Base-by-base conservation (phyloP, 2,113 vertebrate species). In the Tachysurus vachellii region DNA sequence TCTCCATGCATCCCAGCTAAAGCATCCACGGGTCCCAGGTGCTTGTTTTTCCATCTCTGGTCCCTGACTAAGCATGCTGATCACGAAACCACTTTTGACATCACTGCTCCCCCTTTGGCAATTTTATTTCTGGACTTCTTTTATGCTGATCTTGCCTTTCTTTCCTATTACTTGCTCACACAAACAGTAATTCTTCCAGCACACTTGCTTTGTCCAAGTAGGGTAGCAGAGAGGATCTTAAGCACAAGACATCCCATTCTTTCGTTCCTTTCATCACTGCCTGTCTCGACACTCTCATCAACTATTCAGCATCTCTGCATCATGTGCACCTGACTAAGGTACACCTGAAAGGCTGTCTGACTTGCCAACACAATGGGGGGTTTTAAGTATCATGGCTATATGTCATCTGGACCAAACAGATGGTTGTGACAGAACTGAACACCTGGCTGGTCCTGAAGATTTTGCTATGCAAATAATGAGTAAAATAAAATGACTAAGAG, bases 281-380 rank as follows among this genome's bases (percentile, higher is more conserved):
- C 91, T 82, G 88, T 85, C 89, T 92, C 83, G 91, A 90, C 85
- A 82, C 80, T 89, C 94, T 95, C 94, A 95, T 95, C 93, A 95
- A 95, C 93, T 95, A 95, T 95, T 95, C 94, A 95, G 91, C 91
- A 93, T 93, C 92, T 92, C 88, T 86, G 92, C 92, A 90, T 93
- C 94, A 90, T 92, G 91, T 91, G 85, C 90, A 71, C 91, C 94
- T 95, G 91, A 95, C 94, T 94, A 90, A 93, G 91, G 90, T 86
- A 89, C 79, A 87, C 92, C 93, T 94, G 87, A 56, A 85, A 73
- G 88, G 88, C 76, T 68, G 92, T 92, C 92, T 89, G 86, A 89
- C 88, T 92, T 91, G 91, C 89, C 91, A 90, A 88, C 91, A 92
- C 91, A 90, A 91, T 90, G 91, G 79, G 54, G 57, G 89, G 90